Percentiles rank a stretch among this genome's conserved stretches.
Conservation (phyloP, 2,888 invertebrate species). For the Seladonia tumulorum region DNA sequence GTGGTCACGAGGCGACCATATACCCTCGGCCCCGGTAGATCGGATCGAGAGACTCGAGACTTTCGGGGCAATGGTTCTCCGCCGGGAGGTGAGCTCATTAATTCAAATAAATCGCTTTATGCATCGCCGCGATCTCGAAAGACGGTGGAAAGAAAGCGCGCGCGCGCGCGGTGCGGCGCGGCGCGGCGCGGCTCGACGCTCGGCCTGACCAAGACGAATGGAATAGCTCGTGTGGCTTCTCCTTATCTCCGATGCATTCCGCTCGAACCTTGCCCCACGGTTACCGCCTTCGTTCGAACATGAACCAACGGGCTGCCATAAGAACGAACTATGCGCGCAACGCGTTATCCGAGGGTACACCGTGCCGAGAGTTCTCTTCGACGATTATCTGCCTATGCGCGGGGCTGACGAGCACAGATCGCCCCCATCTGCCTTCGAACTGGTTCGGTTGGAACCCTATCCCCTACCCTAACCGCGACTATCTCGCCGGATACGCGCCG, state of each 20-base stretch:
- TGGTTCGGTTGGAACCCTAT: constrained; percentile 14
- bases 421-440: constrained; percentile 26
- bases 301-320: constrained; percentile 31
- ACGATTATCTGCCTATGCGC: constrained; percentile 32
- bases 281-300: constrained; percentile 53
- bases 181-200: constrained; percentile 58
- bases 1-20: constrained; percentile 66
- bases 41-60: constrained; percentile 60
- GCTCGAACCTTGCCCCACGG: constrained; percentile 57
- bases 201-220: constrained; percentile 74
- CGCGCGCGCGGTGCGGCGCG: neutral
- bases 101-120: constrained; percentile 79
- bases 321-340: constrained; percentile 26
- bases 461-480: neutral
- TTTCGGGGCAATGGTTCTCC: constrained; percentile 63
- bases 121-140: constrained; percentile 74
- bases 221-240: constrained; percentile 68
- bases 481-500: constrained; percentile 9
- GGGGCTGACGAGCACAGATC: constrained; percentile 31
- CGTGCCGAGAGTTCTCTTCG: neutral
- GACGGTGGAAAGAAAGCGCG: constrained; percentile 56
- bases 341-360: constrained; percentile 7
- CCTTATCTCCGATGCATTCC: constrained; percentile 72
- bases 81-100: constrained; percentile 75
- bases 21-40: constrained; percentile 49